Conservation (phyloP, 2,888 invertebrate genomes). For the Brenthis ino region DNA sequence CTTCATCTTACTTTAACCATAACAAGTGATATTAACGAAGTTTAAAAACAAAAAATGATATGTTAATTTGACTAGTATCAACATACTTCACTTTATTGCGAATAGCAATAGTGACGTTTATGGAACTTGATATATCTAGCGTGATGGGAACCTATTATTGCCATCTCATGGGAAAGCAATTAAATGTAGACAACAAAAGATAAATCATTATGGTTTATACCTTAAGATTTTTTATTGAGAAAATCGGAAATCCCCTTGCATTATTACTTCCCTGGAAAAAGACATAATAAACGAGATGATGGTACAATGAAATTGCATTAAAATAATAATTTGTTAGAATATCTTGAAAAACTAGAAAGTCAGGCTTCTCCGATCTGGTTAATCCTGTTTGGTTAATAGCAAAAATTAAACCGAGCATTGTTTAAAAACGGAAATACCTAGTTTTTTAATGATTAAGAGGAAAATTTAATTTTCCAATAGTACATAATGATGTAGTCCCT, state of each 20-base stretch:
- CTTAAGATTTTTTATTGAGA: slow-evolving; percentile 53
- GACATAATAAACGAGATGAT: slow-evolving; percentile 49
- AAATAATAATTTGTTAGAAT: slow-evolving; percentile 58
- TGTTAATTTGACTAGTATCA: neutral
- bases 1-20: too few species aligned
- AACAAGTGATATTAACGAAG: too few species aligned
- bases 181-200: slow-evolving; percentile 64
- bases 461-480: neutral
- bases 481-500: neutral
- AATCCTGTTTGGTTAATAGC: slow-evolving; percentile 65
- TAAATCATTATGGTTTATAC: slow-evolving; percentile 49
- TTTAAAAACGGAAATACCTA: slow-evolving; percentile 50
- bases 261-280: slow-evolving; percentile 70
- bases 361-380: slow-evolving; percentile 63
- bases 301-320: slow-evolving; percentile 63
- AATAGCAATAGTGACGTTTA: slow-evolving; percentile 29
- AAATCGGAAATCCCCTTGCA: slow-evolving; percentile 75
- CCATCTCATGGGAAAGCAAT: slow-evolving; percentile 67
- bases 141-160: slow-evolving; percentile 53
- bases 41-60: neutral
- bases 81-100: slow-evolving; percentile 6
- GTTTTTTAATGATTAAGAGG: slow-evolving; percentile 16
- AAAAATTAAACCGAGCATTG: slow-evolving; percentile 51
- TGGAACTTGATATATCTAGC: slow-evolving; percentile 42
- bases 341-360: slow-evolving; percentile 70